A percentile compares a stretch with the other conserved stretches of the same genome.
phyloP scores from a whole-genome alignment of 2,888 invertebrate genomes.

The Parapristionchus giblindavisi region DNA sequence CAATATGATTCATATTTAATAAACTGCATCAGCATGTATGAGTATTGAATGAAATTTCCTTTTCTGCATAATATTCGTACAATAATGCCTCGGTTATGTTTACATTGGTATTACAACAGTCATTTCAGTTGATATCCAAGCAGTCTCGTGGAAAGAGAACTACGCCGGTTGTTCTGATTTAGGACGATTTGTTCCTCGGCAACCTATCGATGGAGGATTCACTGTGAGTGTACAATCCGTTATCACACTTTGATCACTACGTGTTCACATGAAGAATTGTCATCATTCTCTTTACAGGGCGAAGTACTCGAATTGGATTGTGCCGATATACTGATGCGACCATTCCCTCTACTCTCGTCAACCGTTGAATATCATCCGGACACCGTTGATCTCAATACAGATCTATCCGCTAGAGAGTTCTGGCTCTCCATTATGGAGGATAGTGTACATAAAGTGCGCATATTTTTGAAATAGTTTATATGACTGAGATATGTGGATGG shows the following conservation, averaged over 20 bases:
- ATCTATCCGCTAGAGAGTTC: conserved; percentile 84
- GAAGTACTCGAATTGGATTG: conserved; percentile 76
- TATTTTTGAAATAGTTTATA: not conserved
- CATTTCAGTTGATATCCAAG: conserved; percentile 68
- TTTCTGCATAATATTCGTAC: too few relatives aligned
- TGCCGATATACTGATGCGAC: conserved; percentile 75
- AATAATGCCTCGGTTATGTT: too few relatives aligned
- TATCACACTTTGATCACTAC: not conserved
- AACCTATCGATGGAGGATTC: conserved; percentile 48
- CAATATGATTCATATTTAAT: not conserved
- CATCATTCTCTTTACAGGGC: conserved; percentile 66
- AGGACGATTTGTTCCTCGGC: conserved; percentile 70
- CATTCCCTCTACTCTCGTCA: conserved; percentile 82
- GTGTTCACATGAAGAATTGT: not conserved
- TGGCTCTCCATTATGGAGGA: conserved; percentile 90
- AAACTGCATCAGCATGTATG: not conserved
- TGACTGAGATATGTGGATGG: not conserved
- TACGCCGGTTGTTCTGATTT: conserved; percentile 78
- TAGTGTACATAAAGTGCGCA: conserved; percentile 79
- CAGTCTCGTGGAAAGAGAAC: conserved; percentile 78
- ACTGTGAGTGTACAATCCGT: conserved; percentile 32
- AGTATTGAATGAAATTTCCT: too few relatives aligned
- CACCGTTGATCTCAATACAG: conserved; percentile 86
- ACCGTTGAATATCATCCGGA: conserved; percentile 84
- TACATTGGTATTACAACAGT: too few relatives aligned